Base-by-base conservation (phyloP, 2,113 vertebrate genomes). In the Triplophysa dalaica region DNA sequence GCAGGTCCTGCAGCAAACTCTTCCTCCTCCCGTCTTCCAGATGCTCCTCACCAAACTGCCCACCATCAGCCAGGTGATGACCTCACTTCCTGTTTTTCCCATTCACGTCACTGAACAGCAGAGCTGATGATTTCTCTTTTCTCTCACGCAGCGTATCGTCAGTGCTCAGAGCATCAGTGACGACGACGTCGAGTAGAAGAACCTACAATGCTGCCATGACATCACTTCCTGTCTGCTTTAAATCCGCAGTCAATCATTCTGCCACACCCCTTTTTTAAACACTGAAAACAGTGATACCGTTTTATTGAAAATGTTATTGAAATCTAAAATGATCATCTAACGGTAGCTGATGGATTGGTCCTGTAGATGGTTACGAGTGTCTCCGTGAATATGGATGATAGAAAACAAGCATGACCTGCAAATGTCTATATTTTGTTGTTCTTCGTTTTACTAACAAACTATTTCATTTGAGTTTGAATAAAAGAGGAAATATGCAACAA, bases 31-130 rank as follows among this genome's bases (percentile, higher is more conserved):
- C 0, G 97, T 99, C 89, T 99, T 99, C 91, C 97, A 99, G 93
- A 98, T 98, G 95, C 94, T 99, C 81, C 94, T 99, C 87, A 98
- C 96, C 84, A 99, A 99, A 86, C 95, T 99, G 73, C 98, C 98
- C 78, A 96, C 94, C 80, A 98, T 99, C 90, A 98, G 96, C 88
- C 97, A 99, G 94, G 95, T 87, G 41, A 81, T 77, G 26, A 48
- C 8, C 21, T 6, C 1, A 52, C 50, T 52, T 52, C 50, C 4
- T 52, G 50, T 45, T 45, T 45, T 45, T 0, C 43, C 41, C 43
- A 45, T 17, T 54, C 2, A 52, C 14, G 14, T 4, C 50, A 17
- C 5, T 5, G 21, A 45, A 17, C n/a, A 29, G 38, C 38, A 56
- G 45, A 24, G 13, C 2, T 62, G 7, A 62, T 4, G 1, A 24